Evolutionary conservation across 1,140 invertebrate species (phyloP).

Genomic region (Zaprionus tsacasi): DNA sequence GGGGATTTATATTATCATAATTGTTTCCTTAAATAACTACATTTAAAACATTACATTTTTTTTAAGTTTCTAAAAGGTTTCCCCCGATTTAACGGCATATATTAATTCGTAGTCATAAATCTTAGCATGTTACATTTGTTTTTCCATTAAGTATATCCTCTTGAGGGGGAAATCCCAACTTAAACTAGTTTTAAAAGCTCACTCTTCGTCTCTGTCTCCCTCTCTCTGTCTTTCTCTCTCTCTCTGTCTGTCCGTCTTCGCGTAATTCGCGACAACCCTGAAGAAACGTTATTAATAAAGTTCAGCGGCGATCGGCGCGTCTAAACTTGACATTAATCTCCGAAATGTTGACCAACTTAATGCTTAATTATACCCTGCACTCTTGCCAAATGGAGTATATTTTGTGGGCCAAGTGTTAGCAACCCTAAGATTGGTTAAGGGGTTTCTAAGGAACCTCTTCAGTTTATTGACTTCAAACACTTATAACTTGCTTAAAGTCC

Average conservation of each 20-base stretch:
- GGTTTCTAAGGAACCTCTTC: no score
- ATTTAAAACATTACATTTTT: no score
- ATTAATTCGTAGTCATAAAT: background rate
- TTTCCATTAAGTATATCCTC: background rate
- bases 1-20: background rate
- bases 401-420: background rate
- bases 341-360: slow-evolving; percentile 32
- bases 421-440: no score
- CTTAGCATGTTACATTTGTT: background rate
- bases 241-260: background rate
- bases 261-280: slow-evolving; percentile 20
- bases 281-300: slow-evolving; percentile 10
- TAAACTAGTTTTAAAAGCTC: background rate
- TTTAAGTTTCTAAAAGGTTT: background rate
- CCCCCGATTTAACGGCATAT: background rate
- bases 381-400: background rate
- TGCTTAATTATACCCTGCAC: slow-evolving; percentile 15
- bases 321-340: slow-evolving; percentile 48
- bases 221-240: background rate
- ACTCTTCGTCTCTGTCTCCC: background rate
- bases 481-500: background rate
- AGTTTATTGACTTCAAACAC: background rate
- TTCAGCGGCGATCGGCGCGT: slow-evolving; percentile 5
- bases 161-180: background rate
- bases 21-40: no score